Evolutionary conservation across 1,140 invertebrate species (phyloP).

Genomic region (Lepidotrigona ventralis): DNA sequence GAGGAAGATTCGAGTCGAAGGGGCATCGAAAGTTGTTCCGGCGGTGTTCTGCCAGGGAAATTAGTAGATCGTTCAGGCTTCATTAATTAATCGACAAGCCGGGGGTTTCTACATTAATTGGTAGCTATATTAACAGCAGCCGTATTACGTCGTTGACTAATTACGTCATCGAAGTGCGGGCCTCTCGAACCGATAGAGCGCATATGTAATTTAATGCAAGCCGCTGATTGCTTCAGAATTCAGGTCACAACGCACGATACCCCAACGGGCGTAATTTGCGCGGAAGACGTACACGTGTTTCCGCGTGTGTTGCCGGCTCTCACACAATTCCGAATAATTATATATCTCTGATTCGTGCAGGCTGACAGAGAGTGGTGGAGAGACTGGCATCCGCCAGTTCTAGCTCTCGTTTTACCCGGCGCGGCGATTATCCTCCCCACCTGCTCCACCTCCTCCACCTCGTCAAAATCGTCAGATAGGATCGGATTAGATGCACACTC

Average conservation of each 20-base stretch:
- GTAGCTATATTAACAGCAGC: slow-evolving; percentile 54
- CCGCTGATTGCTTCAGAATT: slow-evolving; percentile 64
- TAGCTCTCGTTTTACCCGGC: slow-evolving; percentile 2
- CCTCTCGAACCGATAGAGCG: slow-evolving; percentile 50
- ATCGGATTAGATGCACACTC: neutral
- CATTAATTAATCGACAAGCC: slow-evolving; percentile 32
- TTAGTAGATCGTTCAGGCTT: slow-evolving; percentile 32
- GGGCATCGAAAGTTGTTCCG: neutral
- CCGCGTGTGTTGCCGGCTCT: slow-evolving; percentile 21
- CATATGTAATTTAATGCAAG: slow-evolving; percentile 62
- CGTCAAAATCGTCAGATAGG: slow-evolving; percentile 7
- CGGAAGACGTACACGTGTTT: slow-evolving; percentile 30
- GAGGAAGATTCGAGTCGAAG: slow-evolving; percentile 1
- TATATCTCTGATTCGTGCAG: slow-evolving; percentile 35
- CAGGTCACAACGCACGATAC: slow-evolving; percentile 59
- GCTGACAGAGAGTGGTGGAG: neutral
- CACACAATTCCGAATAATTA: slow-evolving; percentile 45
- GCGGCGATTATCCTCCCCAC: neutral
- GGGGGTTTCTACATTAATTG: slow-evolving; percentile 46
- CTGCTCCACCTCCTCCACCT: too few species aligned
- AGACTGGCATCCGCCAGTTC: neutral
- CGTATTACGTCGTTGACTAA: slow-evolving; percentile 56
- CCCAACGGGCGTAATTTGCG: slow-evolving; percentile 51
- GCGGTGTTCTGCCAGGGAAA: neutral
- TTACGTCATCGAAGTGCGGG: slow-evolving; percentile 43